These are phyloP conservation scores for Ornithoptera priamus DNA, from an alignment of 2,888 invertebrate species.

Conservation along the genomic window DNA sequence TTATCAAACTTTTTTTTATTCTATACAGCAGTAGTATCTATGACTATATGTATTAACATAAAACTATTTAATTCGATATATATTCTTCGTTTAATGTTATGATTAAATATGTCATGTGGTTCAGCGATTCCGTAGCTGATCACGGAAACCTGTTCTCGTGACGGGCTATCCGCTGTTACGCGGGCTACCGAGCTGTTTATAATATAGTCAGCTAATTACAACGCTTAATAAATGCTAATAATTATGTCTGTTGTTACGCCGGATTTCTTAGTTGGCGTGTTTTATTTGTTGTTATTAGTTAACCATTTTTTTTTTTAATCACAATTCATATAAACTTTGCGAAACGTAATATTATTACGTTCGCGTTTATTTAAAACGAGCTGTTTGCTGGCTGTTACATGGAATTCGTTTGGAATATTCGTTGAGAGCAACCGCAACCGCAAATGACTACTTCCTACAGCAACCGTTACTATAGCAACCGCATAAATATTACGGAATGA, in stretches of 20 bases:
- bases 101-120: background rate
- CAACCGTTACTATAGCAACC: too few relatives aligned
- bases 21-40: too few relatives aligned
- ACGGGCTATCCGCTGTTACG: constrained; percentile 6
- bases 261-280: background rate
- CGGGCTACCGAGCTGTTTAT: constrained; percentile 12
- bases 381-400: too few relatives aligned
- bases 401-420: too few relatives aligned
- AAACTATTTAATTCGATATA: too few relatives aligned
- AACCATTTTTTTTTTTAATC: background rate
- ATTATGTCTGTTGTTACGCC: constrained; percentile 1
- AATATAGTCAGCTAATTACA: constrained; percentile 21
- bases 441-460: too few relatives aligned
- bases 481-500: too few relatives aligned
- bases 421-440: too few relatives aligned
- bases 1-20: too few relatives aligned
- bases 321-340: background rate
- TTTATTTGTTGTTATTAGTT: constrained; percentile 9
- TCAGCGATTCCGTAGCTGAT: constrained; percentile 20
- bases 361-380: too few relatives aligned
- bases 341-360: background rate
- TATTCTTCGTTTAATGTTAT: background rate
- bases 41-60: too few relatives aligned
- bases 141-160: constrained; percentile 38
- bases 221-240: constrained; percentile 21